Evolutionary conservation across 1,140 invertebrate species (phyloP), one percentile per base, ranked within the genome.

Genomic region (Nephila pilipes): DNA sequence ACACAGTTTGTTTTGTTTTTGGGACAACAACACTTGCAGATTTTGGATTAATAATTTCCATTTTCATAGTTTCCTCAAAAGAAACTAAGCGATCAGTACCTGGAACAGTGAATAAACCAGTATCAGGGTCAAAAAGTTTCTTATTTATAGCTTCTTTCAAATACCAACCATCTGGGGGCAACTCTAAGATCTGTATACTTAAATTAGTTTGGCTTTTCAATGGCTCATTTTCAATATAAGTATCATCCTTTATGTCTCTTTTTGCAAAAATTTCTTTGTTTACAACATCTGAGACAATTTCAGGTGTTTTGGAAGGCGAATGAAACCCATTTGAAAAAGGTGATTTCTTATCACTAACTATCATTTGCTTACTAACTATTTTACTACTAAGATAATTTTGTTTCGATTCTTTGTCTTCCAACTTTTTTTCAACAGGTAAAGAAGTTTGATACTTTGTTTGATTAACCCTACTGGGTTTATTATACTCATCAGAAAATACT

Each of bases 91-190:
- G 95, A 85, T 95, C 95, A 46, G 95, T 95, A 46, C 94, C 93
- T 29, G 97, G 97, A 96, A 98, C 97, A 60, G 96, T 97, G 94
- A 98, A 97, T 95, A 97, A 97, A 75, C 97, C 97, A 38, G 97
- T 97, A 94, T 95, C 96, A 22, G 97, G 94, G 95, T 98, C 97
- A 85, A 98, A 95, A 90, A 96, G 95, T 94, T 97, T 97, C 93
- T 96, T 96, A 95, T 98, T 97, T 87, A 98, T 96, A 10, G 98
- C 97, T 95, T 97, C 96, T 94, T 97, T 97, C 95, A 98, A 98
- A 93, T 97, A 96, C 98, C 98, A 98, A 14, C 98, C 98, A 94
- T 97, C 97, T n/a, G 96, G 95, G 2, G 98, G 98, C n/a, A 98
- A 94, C 94, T 98, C 97, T 57, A 94, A 87, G 32, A 94, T 20